Evolutionary conservation across 2,113 vertebrate species (phyloP), one percentile per base, ranked within the genome.

Genomic region (Gambusia holbrooki): DNA sequence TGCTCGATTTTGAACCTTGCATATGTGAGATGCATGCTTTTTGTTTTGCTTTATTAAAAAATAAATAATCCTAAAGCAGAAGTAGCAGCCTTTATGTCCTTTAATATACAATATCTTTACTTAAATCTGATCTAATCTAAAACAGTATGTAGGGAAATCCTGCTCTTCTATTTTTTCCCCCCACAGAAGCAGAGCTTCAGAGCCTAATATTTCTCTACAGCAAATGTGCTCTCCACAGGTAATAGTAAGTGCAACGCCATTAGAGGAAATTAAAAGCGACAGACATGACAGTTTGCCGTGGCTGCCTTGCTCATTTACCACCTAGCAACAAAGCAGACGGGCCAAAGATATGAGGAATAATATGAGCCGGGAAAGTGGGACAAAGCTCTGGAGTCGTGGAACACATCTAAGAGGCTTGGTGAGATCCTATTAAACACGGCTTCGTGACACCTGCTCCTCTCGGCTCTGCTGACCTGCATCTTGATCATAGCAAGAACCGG

Each of bases 351-450:
- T n/a, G 40, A 77, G 69, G n/a, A 64, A 58, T 66, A 58, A 80
- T 72, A 77, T 64, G 60, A 69, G 17, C 54, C 62, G 61, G 80
- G 51, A 86, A 93, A 92, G 85, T 93, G 88, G 92, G 91, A 79
- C 92, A 88, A 73, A 45, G 74, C 77, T 76, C 87, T 77, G 73
- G 74, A 92, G 88, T 86, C 87, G 80, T 77, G 88, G 87, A 92
- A 77, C 79, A 85, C 73, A 62, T 81, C 87, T 88, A 92, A 92
- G 93, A 90, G 84, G 92, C 89, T 93, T 88, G 86, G 72, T 71
- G 71, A 84, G 88, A 93, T 92, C 93, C 90, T 85, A 92, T 94
- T 95, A 93, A 94, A 94, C 79, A 73, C 74, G 71, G 62, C 87
- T 84, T 80, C 61, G 62, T 90, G 84, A 83, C 89, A 91, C 86